Evolutionary conservation across 2,888 invertebrate genomes (phyloP).

Genomic region (Vanessa cardui): DNA sequence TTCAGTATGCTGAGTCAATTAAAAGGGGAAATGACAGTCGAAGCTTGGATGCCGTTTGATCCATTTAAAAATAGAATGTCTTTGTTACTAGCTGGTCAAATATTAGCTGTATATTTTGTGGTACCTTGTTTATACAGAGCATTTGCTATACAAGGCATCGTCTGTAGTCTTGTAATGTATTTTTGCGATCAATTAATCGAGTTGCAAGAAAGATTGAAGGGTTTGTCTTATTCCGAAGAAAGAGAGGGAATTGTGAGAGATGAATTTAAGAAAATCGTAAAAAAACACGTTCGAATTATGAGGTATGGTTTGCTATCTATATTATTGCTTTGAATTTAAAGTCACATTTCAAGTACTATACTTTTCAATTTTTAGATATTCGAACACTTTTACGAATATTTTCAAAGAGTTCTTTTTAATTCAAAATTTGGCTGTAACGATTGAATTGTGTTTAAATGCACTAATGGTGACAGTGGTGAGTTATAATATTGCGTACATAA

Average conservation of each 20-base stretch:
- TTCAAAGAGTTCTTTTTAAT: constrained; percentile 69
- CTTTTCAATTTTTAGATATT: constrained; percentile 55
- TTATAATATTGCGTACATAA: constrained; percentile 9
- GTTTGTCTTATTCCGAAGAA: constrained; percentile 49
- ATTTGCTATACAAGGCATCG: constrained; percentile 64
- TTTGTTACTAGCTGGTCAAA: constrained; percentile 53
- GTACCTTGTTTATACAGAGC: constrained; percentile 58
- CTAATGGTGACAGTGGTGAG: constrained; percentile 65
- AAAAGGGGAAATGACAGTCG: constrained; percentile 60
- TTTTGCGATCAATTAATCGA: constrained; percentile 66
- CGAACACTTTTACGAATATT: constrained; percentile 53
- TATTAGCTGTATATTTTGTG: constrained; percentile 50
- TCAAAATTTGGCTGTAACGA: constrained; percentile 66
- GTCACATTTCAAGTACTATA: neutral
- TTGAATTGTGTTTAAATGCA: constrained; percentile 69
- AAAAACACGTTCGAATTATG: constrained; percentile 67
- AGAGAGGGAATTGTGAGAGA: constrained; percentile 48
- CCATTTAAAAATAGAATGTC: constrained; percentile 53
- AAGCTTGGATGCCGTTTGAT: constrained; percentile 71
- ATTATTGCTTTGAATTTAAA: neutral
- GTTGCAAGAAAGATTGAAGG: constrained; percentile 54
- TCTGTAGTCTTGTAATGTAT: constrained; percentile 67
- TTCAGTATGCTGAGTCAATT: constrained; percentile 53
- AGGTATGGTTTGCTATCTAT: constrained; percentile 47
- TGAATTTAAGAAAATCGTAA: constrained; percentile 57